Conservation (phyloP, 2,113 vertebrate genomes). For the Taxidea taxus region DNA sequence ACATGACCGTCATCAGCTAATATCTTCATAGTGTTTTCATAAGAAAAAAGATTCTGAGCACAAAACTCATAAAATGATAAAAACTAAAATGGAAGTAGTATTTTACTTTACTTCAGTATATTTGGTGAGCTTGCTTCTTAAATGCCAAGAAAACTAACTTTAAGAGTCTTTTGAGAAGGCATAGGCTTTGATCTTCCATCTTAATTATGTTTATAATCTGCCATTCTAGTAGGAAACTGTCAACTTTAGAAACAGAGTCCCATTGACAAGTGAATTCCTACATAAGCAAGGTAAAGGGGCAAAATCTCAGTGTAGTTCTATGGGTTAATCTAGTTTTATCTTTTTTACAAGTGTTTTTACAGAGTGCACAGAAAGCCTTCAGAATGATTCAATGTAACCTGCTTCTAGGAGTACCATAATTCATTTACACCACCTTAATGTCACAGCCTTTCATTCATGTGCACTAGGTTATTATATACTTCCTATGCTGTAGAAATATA, state of each 20-base stretch:
- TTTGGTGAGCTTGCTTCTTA: background rate
- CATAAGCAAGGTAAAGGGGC: background rate
- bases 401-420: background rate
- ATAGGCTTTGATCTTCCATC: background rate
- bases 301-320: background rate
- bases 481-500: background rate
- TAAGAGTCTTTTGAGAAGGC: background rate
- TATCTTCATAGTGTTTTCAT: background rate
- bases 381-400: background rate
- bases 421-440: background rate
- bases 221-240: background rate
- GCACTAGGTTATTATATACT: background rate
- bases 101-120: background rate
- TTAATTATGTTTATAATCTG: background rate
- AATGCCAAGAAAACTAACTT: background rate
- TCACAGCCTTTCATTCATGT: background rate
- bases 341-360: background rate
- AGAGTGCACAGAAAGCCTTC: background rate
- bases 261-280: background rate
- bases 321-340: background rate
- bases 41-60: background rate
- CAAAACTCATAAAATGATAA: background rate
- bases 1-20: background rate
- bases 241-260: background rate
- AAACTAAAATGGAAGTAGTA: background rate